phyloP scores from a whole-genome alignment of 2,113 vertebrate species.

The Bambusicola thoracicus region DNA sequence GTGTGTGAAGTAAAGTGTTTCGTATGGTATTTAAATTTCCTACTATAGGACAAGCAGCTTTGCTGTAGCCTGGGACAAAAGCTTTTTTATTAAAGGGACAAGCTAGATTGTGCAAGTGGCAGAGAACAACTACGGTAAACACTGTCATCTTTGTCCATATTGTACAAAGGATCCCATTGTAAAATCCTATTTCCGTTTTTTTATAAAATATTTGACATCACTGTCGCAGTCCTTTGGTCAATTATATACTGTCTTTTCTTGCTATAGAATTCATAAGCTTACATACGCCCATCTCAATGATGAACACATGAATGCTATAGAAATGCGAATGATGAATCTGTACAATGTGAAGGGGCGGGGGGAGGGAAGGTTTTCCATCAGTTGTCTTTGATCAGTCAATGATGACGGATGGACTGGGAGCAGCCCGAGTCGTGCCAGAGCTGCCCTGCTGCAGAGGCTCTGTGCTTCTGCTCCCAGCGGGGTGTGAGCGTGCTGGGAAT shows the following conservation, averaged over 20 bases:
- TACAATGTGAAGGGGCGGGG: no score
- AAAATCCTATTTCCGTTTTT: constrained; percentile 32
- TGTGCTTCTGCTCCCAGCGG: rapidly evolving
- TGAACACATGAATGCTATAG: not conserved
- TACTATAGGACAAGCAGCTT: constrained; percentile 47
- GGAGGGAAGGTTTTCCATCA: not conserved
- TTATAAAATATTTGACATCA: constrained; percentile 42
- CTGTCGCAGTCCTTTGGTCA: not conserved
- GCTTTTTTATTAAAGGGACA: constrained; percentile 53
- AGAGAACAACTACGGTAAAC: constrained; percentile 21
- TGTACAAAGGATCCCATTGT: constrained; percentile 63
- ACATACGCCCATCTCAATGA: not conserved
- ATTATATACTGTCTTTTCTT: not conserved
- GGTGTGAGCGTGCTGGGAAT: not conserved
- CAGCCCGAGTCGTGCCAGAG: rapidly evolving
- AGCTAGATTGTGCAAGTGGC: constrained; percentile 50
- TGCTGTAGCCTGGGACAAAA: constrained; percentile 38
- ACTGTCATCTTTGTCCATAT: constrained; percentile 68
- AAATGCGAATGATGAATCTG: not conserved
- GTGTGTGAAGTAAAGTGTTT: not conserved
- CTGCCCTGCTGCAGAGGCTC: not conserved
- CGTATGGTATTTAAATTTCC: constrained; percentile 13
- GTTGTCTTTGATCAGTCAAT: rapidly evolving
- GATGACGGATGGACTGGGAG: not conserved
- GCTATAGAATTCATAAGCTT: not conserved